Evolutionary conservation across 2,113 vertebrate genomes (phyloP).

Genomic region (Epinephelus moara): DNA sequence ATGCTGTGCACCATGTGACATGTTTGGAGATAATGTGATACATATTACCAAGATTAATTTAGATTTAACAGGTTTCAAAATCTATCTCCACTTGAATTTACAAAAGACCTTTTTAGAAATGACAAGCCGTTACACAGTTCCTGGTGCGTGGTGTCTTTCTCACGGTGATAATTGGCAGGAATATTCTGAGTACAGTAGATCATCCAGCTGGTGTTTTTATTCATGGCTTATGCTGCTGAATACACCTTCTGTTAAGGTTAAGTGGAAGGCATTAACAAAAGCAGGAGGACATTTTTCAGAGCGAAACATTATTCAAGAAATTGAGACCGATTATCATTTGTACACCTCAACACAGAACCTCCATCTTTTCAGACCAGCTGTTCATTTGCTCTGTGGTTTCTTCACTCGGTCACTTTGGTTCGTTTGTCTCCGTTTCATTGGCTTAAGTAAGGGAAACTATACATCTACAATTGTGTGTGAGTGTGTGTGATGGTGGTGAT

Average conservation of each 20-base stretch:
- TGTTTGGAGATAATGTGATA: background rate
- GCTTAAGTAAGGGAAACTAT: slow-evolving; percentile 54
- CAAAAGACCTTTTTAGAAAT: background rate
- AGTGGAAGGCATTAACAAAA: slow-evolving; percentile 41
- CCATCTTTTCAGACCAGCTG: slow-evolving; percentile 6
- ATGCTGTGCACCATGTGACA: background rate
- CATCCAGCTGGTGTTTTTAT: slow-evolving; percentile 46
- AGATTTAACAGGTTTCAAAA: background rate
- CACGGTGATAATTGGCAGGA: background rate
- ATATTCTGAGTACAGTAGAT: slow-evolving; percentile 10
- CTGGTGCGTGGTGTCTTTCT: background rate
- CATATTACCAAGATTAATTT: background rate
- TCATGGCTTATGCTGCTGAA: slow-evolving; percentile 27
- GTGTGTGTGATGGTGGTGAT: slow-evolving; percentile 10
- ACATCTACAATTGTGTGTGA: slow-evolving; percentile 14
- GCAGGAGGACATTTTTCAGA: slow-evolving; percentile 17
- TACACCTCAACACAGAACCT: background rate
- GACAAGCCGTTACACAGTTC: background rate
- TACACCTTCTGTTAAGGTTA: slow-evolving; percentile 45
- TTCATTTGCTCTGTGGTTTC: slow-evolving; percentile 8
- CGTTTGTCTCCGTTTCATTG: slow-evolving; percentile 34
- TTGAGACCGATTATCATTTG: slow-evolving; percentile 11
- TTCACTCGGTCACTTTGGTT: slow-evolving; percentile 8
- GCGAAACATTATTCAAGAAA: slow-evolving; percentile 3
- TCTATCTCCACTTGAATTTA: background rate